phyloP scores from a whole-genome alignment of 2,888 invertebrate genomes.

The Tenthredo scrophulariae region DNA sequence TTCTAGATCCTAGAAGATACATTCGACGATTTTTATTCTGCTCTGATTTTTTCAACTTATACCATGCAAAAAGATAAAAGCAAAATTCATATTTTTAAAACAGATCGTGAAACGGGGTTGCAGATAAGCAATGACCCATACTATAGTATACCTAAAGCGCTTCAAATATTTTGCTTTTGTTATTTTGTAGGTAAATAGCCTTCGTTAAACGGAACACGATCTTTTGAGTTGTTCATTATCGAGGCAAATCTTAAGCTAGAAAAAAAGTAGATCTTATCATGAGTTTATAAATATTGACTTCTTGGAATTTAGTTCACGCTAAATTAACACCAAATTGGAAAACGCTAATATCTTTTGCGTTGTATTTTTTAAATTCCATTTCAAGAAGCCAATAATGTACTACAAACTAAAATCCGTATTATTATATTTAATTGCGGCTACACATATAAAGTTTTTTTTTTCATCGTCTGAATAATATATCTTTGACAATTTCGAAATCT shows the following conservation, averaged over 20 bases:
- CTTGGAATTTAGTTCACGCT: slow-evolving; percentile 17
- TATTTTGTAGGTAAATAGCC: not conserved
- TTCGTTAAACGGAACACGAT: not conserved
- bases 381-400: slow-evolving; percentile 6
- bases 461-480: not conserved
- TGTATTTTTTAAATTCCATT: not conserved
- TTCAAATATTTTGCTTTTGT: not conserved
- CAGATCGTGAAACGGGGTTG: not conserved
- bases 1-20: slow-evolving; percentile 29
- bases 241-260: not conserved
- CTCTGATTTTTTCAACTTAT: not conserved
- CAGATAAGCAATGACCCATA: not conserved
- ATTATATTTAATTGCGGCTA: not conserved
- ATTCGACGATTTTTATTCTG: not conserved
- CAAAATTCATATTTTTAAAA: not conserved
- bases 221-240: slow-evolving; percentile 5
- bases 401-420: not conserved
- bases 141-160: not conserved
- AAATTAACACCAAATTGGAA: slow-evolving; percentile 15
- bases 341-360: not conserved
- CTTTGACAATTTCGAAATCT: not conserved
- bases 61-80: not conserved
- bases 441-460: not conserved
- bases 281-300: slow-evolving; percentile 4
- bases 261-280: not conserved